Evolutionary conservation across 2,888 invertebrate species (phyloP).

Genomic region (Spatulosminthurus flaviceps): DNA sequence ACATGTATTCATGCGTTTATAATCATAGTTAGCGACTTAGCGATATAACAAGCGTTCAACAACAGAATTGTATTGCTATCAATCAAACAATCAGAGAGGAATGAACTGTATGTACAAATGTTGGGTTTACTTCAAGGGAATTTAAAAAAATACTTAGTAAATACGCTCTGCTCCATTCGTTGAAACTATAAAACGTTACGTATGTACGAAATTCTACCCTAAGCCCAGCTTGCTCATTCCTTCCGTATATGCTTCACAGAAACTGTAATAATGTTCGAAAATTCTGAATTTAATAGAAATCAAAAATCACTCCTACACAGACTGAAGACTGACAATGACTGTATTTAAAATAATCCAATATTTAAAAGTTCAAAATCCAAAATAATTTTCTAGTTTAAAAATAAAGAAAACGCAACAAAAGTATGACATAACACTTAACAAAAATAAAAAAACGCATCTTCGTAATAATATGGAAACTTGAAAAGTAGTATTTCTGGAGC

Average conservation of each 20-base stretch:
- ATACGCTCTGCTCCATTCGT: constrained; percentile 44
- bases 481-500: not conserved
- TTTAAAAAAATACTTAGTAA: not conserved
- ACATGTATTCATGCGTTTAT: constrained; percentile 4
- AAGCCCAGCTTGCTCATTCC: constrained; percentile 43
- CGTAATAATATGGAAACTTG: too few relatives aligned
- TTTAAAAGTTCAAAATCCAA: too few relatives aligned
- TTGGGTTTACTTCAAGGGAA: not conserved
- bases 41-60: not conserved
- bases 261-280: not conserved
- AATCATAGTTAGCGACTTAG: not conserved
- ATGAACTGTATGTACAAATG: too few relatives aligned
- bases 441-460: too few relatives aligned
- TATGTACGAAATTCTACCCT: constrained; percentile 35
- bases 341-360: not conserved
- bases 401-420: too few relatives aligned
- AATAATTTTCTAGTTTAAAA: too few relatives aligned
- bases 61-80: too few relatives aligned
- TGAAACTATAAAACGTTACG: not conserved
- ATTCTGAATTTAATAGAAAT: not conserved
- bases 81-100: too few relatives aligned
- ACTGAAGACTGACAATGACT: constrained; percentile 1
- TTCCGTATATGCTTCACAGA: not conserved
- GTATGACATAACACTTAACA: too few relatives aligned
- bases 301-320: not conserved